Evolutionary conservation across 2,797 vertebrate genomes (phyloP), one percentile per base, ranked within the genome.

Genomic region (Schizothorax lantsangensis): DNA sequence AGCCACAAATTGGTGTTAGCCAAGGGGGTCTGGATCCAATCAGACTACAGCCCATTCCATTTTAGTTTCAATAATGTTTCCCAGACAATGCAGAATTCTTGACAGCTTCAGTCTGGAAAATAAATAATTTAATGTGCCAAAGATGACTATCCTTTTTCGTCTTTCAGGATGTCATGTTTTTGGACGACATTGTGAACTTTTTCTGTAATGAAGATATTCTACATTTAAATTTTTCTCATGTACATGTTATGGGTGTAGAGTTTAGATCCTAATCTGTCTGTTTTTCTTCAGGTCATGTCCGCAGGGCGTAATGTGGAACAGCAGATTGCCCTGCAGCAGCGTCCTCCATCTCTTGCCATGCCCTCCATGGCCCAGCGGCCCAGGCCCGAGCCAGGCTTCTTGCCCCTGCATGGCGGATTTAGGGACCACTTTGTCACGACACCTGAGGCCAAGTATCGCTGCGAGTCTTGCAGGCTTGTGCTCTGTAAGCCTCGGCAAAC

Each of bases 401-500:
- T 95, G 80, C 98, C 98, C 0, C 92, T 95, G n/a, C 97, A 96
- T 52, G 97, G 96, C 0, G 98, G 98, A 21, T 99, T 99, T 95
- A 96, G 96, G 85, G 98, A 99, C 83, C 96, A 94, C 88, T 99
- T 99, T 36, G 94, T 98, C 88, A 96, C 96, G 88, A 91, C 93
- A 0, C 98, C 98, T 43, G 98, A 99, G 80, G 94, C 96, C 88
- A 99, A 99, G 88, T 99, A 99, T 92, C 96, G 97, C 92, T 99
- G 98, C n/a, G 97, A 99, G 95, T 93, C 96, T 86, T 99, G 98
- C 93, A 94, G 91, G 64, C 95, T 97, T 92, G 97, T 97, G 89
- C 94, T 99, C 88, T 98, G 98, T 92, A 96, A 96, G 90, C 98
- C 98, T 0, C 95, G 96, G 52, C 98, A 99, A 94, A 99, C 98